Evolutionary conservation across 2,797 vertebrate genomes (phyloP).

Genomic region (Amblyopsis hoosieri): DNA sequence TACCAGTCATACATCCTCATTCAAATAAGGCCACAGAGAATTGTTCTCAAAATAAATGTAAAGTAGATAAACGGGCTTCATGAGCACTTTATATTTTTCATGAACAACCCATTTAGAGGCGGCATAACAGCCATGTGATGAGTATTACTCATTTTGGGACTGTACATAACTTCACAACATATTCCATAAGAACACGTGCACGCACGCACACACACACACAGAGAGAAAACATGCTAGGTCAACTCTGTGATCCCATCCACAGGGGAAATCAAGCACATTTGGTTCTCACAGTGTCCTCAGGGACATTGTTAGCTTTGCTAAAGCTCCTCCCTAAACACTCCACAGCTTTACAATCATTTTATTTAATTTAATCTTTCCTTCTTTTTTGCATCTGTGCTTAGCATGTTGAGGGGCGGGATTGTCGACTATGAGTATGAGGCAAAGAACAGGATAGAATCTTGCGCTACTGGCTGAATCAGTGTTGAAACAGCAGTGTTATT

Average conservation of each 20-base stretch:
- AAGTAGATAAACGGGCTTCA: background rate
- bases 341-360: constrained; percentile 5
- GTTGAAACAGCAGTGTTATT: background rate
- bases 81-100: constrained; percentile 1
- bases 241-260: background rate
- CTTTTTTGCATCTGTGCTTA: background rate
- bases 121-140: background rate
- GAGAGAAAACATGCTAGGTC: background rate
- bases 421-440: background rate
- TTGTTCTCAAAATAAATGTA: background rate
- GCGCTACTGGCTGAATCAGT: background rate
- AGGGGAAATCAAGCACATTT: background rate
- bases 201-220: background rate
- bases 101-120: background rate
- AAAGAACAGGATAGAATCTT: background rate
- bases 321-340: background rate
- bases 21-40: background rate
- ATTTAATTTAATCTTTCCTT: background rate
- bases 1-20: background rate
- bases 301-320: constrained; percentile 12
- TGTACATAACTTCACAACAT: background rate
- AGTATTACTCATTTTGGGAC: background rate
- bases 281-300: background rate
- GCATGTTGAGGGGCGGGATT: background rate
- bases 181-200: background rate